phyloP scores from a whole-genome alignment of 2,113 vertebrate genomes.

The Xenus cinereus region DNA sequence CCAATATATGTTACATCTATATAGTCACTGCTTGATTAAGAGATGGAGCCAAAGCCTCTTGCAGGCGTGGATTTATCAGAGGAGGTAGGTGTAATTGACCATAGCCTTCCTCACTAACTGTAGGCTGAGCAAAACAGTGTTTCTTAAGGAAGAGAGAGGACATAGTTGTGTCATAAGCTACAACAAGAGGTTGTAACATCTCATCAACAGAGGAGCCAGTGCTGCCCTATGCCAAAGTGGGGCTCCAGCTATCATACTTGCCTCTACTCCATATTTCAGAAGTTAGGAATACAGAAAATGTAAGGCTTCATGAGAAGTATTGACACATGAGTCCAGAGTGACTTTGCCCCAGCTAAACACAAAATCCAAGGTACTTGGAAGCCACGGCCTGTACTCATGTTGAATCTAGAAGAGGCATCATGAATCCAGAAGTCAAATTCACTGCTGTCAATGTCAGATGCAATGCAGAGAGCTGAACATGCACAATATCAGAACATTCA shows the following conservation, averaged over 20 bases:
- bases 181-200: rapidly evolving
- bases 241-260: not conserved
- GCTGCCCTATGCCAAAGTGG: rapidly evolving
- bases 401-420: not conserved
- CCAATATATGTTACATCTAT: not conserved
- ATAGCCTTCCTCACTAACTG: not conserved
- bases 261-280: not conserved
- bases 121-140: not conserved
- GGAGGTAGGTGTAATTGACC: not conserved
- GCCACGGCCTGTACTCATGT: not conserved
- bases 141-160: not conserved
- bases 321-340: not conserved
- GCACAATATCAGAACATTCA: not conserved
- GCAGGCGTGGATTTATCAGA: not conserved
- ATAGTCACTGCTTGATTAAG: not conserved
- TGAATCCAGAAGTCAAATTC: not conserved
- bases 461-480: not conserved
- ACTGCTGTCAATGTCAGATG: not conserved
- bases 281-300: not conserved
- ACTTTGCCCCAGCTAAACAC: not conserved
- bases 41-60: not conserved
- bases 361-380: not conserved
- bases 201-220: not conserved
- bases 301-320: not conserved
- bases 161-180: not conserved